These are phyloP conservation scores for Philantomba maxwellii DNA, from an alignment of 2,113 vertebrate genomes.

Conservation along the genomic window DNA sequence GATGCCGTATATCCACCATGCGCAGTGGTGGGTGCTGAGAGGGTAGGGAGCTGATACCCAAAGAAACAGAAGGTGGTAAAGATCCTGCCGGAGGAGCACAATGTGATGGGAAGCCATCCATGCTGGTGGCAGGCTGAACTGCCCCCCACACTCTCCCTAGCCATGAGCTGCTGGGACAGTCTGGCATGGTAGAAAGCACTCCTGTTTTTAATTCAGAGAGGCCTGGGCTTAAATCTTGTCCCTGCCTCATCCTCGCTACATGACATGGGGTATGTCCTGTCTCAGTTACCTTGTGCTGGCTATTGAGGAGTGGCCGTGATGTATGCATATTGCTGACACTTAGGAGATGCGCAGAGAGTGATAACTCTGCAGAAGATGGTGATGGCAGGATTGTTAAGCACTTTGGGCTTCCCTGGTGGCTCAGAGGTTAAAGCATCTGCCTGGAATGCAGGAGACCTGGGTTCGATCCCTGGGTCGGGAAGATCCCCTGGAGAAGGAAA, in stretches of 20 bases:
- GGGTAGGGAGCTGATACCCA: not conserved
- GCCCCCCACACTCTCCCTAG: too few relatives aligned
- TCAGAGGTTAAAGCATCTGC: too few relatives aligned
- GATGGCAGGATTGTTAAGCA: not conserved
- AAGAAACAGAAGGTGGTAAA: not conserved
- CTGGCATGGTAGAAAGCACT: not conserved
- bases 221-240: not conserved
- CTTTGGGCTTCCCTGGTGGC: too few relatives aligned
- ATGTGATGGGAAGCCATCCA: accelerated
- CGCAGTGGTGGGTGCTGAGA: not conserved
- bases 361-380: not conserved
- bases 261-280: not conserved
- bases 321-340: not conserved
- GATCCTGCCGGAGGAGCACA: not conserved
- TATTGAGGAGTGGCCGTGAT: not conserved
- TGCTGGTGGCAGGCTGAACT: not conserved
- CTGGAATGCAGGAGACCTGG: too few relatives aligned
- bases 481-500: too few relatives aligned
- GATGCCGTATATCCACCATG: accelerated
- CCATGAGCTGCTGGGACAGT: too few relatives aligned
- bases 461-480: too few relatives aligned
- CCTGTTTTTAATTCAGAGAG: not conserved
- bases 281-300: not conserved
- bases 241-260: not conserved
- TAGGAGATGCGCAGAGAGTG: not conserved